A percentile compares a stretch with the other conserved stretches of the same genome.
phyloP scores from a whole-genome alignment of 2,797 vertebrate species.

The Masticophis lateralis region DNA sequence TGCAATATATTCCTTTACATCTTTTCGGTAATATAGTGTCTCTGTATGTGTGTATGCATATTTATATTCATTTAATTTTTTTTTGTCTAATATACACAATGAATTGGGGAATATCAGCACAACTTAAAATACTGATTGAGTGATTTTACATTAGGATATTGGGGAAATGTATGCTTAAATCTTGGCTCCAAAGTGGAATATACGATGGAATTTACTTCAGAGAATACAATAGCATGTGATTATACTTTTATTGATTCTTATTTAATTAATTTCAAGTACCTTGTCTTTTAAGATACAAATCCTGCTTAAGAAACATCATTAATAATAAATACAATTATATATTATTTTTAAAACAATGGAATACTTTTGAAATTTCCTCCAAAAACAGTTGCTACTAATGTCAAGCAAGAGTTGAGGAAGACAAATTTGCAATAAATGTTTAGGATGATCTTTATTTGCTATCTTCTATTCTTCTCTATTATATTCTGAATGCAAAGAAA shows the following conservation, averaged over 20 bases:
- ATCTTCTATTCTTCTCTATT: neutral
- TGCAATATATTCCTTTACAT: neutral
- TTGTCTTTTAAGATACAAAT: neutral
- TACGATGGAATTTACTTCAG: neutral
- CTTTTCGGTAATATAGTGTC: neutral
- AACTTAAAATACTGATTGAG: neutral
- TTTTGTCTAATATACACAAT: neutral
- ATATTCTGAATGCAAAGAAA: neutral
- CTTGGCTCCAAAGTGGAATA: neutral
- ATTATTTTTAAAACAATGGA: neutral
- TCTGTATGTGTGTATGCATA: neutral
- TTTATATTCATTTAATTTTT: neutral
- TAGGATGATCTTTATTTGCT: neutral
- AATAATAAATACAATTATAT: neutral
- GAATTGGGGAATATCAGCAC: neutral
- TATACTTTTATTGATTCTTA: neutral
- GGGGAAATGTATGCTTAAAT: neutral
- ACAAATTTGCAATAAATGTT: neutral
- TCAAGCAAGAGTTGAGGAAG: neutral
- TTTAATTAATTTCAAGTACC: neutral
- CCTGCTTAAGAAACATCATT: neutral
- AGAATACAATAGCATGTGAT: neutral
- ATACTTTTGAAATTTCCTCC: neutral
- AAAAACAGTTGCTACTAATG: neutral
- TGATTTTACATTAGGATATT: neutral